phyloP scores from a whole-genome alignment of 2,888 invertebrate species.

The Apodemia hepburni region DNA sequence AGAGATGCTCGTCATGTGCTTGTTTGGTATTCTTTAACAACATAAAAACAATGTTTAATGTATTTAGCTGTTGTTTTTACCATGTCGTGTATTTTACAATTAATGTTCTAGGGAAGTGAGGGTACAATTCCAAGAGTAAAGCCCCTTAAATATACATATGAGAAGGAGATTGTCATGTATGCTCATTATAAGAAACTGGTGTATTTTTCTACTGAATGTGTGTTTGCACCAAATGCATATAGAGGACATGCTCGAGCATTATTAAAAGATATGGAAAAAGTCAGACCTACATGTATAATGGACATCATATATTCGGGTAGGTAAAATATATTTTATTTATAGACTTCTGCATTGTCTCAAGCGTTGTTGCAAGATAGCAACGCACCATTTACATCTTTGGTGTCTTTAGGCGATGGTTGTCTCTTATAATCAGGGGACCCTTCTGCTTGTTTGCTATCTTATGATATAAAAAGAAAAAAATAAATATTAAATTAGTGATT shows the following conservation, averaged over 20 bases:
- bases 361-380: too few relatives aligned
- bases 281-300: slow-evolving; percentile 94
- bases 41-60: too few relatives aligned
- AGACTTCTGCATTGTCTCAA: too few relatives aligned
- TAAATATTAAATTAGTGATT: too few relatives aligned
- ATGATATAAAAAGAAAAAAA: too few relatives aligned
- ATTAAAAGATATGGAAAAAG: slow-evolving; percentile 96
- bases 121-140: slow-evolving; percentile 95
- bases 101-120: slow-evolving; percentile 82
- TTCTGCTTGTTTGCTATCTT: too few relatives aligned
- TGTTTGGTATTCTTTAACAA: neutral
- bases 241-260: slow-evolving; percentile 94
- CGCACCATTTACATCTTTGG: too few relatives aligned
- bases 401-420: too few relatives aligned
- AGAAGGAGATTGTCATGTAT: slow-evolving; percentile 99
- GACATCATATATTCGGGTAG: slow-evolving; percentile 94
- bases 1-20: too few relatives aligned
- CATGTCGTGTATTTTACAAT: too few relatives aligned
- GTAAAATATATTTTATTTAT: neutral
- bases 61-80: too few relatives aligned
- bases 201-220: slow-evolving; percentile 99
- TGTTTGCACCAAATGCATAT: slow-evolving; percentile 99
- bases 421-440: too few relatives aligned
- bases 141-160: slow-evolving; percentile 98
- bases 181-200: slow-evolving; percentile 97